phyloP scores from a whole-genome alignment of 2,888 invertebrate species.

The Lepidocyrtoides sp. region DNA sequence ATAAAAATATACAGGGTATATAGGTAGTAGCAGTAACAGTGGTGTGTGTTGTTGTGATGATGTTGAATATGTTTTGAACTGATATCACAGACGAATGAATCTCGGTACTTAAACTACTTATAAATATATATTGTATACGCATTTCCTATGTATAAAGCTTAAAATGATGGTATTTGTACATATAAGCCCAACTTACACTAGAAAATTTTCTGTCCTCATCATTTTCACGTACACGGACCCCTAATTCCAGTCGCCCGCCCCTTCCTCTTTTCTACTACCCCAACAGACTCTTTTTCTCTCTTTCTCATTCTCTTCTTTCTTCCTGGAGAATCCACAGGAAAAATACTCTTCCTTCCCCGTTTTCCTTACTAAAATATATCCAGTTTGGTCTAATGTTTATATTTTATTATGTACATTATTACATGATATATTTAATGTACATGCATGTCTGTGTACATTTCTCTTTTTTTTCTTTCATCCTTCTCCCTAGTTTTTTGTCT shows the following conservation, averaged over 20 bases:
- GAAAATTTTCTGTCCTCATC: conserved; percentile 77
- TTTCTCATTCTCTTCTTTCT: conserved; percentile 43
- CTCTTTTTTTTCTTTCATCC: conserved; percentile 23
- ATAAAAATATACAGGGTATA: too few relatives aligned
- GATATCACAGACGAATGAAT: conserved; percentile 40
- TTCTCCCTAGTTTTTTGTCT: background rate
- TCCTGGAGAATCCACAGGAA: conserved; percentile 78
- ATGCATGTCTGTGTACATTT: conserved; percentile 2
- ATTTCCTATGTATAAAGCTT: background rate
- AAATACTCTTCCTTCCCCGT: conserved; percentile 71
- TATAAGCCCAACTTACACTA: background rate
- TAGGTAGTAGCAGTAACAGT: background rate
- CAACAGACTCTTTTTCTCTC: conserved; percentile 52
- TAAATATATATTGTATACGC: background rate
- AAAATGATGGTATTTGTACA: background rate
- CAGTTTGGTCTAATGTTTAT: background rate
- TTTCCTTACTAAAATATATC: conserved; percentile 1
- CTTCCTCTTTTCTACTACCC: conserved; percentile 81
- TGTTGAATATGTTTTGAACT: conserved; percentile 6
- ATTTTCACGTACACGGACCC: conserved; percentile 84
- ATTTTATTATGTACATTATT: background rate
- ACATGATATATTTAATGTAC: background rate
- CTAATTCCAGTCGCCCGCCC: conserved; percentile 83
- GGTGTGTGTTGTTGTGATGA: conserved; percentile 28
- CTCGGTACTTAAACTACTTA: background rate